A percentile compares a stretch with the other conserved stretches of the same genome.
Conservation (phyloP, 1,140 invertebrate species). For the Drosophila lacertosa region DNA sequence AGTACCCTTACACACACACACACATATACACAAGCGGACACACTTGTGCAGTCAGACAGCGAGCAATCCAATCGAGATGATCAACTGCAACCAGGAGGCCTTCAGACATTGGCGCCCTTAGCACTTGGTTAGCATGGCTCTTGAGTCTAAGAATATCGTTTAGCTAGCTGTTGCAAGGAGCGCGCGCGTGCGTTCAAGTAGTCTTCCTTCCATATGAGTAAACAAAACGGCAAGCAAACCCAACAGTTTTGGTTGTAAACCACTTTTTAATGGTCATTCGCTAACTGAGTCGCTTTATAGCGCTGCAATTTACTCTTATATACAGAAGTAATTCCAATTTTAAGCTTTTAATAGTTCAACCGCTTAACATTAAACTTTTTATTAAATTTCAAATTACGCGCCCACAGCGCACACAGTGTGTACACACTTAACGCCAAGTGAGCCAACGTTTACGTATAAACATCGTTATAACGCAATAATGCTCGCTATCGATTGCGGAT, state of each 20-base stretch:
- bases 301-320: too few relatives aligned
- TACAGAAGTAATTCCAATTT: too few relatives aligned
- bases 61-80: conserved; percentile 33
- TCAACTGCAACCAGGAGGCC: conserved; percentile 53
- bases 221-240: neutral
- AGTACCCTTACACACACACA: conserved; percentile 44
- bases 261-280: too few relatives aligned
- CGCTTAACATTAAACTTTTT: too few relatives aligned
- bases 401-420: neutral
- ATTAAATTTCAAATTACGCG: conserved; percentile 17
- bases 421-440: conserved; percentile 7
- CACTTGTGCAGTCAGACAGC: neutral
- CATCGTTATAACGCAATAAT: neutral
- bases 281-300: too few relatives aligned
- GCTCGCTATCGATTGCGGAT: conserved; percentile 9
- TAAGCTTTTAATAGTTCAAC: too few relatives aligned
- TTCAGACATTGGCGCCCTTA: conserved; percentile 63
- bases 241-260: too few relatives aligned
- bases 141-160: conserved; percentile 27
- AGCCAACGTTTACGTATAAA: neutral
- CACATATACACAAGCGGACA: conserved; percentile 7
- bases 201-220: neutral
- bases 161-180: conserved; percentile 7
- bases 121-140: conserved; percentile 21
- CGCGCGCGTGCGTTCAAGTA: conserved; percentile 7